Percentiles rank a stretch among this genome's conserved stretches.
Evolutionary conservation across 2,113 vertebrate genomes (phyloP).

Genomic region (Corythornis cristatus): DNA sequence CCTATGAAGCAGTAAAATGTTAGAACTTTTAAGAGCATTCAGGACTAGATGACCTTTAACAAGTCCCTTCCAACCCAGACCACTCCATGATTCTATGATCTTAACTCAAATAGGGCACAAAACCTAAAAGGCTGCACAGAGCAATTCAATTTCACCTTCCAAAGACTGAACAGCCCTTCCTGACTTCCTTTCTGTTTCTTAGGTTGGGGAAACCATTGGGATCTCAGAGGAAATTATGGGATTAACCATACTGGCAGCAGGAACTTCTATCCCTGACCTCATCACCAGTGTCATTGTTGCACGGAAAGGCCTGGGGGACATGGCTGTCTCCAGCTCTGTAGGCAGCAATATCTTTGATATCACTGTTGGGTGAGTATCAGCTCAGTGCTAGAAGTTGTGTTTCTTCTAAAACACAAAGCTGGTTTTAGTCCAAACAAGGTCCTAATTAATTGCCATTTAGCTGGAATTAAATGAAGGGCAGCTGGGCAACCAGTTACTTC

Average conservation of each 20-base stretch:
- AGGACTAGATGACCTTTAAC: background rate
- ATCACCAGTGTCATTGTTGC: conserved; percentile 98
- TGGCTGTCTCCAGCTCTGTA: conserved; percentile 97
- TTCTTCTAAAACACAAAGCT: background rate
- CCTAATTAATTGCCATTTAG: background rate
- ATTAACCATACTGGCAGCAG: conserved; percentile 93
- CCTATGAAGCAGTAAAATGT: background rate
- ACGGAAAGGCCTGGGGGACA: conserved; percentile 93
- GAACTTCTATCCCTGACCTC: conserved; percentile 96
- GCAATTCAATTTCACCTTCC: background rate
- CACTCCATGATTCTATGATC: background rate
- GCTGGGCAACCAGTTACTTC: background rate
- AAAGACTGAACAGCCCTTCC: background rate
- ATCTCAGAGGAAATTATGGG: conserved; percentile 99
- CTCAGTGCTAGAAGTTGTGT: background rate
- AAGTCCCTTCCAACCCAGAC: background rate
- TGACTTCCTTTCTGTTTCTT: background rate
- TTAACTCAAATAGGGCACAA: background rate
- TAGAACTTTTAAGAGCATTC: rapidly evolving
- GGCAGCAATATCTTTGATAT: conserved; percentile 99
- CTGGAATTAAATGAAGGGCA: background rate
- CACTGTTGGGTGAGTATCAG: conserved; percentile 89
- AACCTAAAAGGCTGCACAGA: background rate
- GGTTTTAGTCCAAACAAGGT: background rate
- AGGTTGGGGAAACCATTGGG: conserved; percentile 96